Evolutionary conservation across 2,113 vertebrate genomes (phyloP), one percentile per base, ranked within the genome.

Genomic region (Saimiri boliviensis): DNA sequence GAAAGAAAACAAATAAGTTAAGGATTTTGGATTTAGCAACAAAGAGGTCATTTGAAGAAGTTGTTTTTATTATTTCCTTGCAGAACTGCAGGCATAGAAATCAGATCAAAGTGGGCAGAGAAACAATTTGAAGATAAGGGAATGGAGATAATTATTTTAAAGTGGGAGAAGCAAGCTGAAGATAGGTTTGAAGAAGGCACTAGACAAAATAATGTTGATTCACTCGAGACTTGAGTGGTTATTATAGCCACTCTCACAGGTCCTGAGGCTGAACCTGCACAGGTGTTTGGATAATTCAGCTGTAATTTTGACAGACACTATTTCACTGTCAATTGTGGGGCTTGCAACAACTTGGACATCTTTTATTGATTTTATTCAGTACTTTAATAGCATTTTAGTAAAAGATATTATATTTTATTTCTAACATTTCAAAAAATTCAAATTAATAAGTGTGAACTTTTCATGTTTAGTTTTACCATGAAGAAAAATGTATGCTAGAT

Each of bases 1-100:
- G n/a, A 49, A 76, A 73, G 68, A 86, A n/a, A 73, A 45, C 71
- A 71, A 85, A 35, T 27, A 47, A 83, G 37, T 25, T 52, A 63
- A 58, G 19, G 8, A 56, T 79, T 95, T 58, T 56, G 49, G 35
- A 66, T 86, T 95, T 87, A 71, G 8, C 86, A 91, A 71, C 27
- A 89, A 88, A 45, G 25, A 94, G 14, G 37, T 25, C 25, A 86
- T 35, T 32, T 49, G 58, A 77, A 91, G 66, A 35, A 47, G 16
- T 27, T 47, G 70, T 40, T 86, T 86, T 93, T 77, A 37, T 19
- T 60, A 21, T 79, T 82, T 94, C 45, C 35, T 70, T 80, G 8
- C n/a, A 80, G 66, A 96, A 73, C 47, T 96, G 3, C 45, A 76
- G 40, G 84, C 71, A 71, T 25, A 85, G 6, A 79, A 95, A 91